A percentile compares a stretch with the other conserved stretches of the same genome.
These are phyloP conservation scores for Cartodere bifasciata DNA, from an alignment of 2,888 invertebrate genomes.

Conservation along the genomic window DNA sequence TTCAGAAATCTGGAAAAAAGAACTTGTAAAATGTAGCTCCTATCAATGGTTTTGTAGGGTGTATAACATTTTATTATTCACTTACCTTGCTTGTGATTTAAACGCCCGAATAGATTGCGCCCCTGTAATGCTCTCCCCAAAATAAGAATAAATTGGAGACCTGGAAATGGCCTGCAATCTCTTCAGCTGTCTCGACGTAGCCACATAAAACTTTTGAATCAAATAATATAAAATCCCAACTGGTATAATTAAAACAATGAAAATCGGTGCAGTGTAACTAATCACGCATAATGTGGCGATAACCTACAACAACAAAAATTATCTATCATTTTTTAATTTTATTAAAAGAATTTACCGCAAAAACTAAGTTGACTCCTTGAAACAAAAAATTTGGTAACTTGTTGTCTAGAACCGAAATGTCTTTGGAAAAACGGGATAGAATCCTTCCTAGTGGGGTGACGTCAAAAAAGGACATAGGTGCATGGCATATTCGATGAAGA, in stretches of 20 bases:
- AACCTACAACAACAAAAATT: conserved; percentile 14
- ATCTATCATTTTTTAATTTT: neutral
- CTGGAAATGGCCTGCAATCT: conserved; percentile 39
- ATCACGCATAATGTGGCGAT: conserved; percentile 16
- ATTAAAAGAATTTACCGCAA: conserved; percentile 6
- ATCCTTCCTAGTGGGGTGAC: conserved; percentile 59
- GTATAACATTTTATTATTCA: too few relatives aligned
- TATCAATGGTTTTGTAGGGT: too few relatives aligned
- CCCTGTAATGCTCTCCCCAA: conserved; percentile 37
- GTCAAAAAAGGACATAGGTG: conserved; percentile 58
- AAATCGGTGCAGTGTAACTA: conserved; percentile 24
- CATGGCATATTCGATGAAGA: conserved; percentile 46
- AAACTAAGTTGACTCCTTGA: conserved; percentile 10
- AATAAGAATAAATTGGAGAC: conserved; percentile 44
- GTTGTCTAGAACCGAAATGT: conserved; percentile 53
- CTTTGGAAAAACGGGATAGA: conserved; percentile 57
- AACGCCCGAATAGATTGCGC: conserved; percentile 39
- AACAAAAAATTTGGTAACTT: conserved; percentile 39
- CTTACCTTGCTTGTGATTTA: conserved; percentile 29
- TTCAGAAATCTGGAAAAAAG: conserved; percentile 42
- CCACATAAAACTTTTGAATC: conserved; percentile 38
- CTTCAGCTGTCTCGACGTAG: conserved; percentile 41
- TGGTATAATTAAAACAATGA: conserved; percentile 27
- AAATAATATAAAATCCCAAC: conserved; percentile 26
- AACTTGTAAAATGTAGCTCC: too few relatives aligned